A percentile compares a stretch with the other conserved stretches of the same genome.
These are phyloP conservation scores for Macrotis lagotis DNA, from an alignment of 2,113 vertebrate genomes.

Conservation along the genomic window DNA sequence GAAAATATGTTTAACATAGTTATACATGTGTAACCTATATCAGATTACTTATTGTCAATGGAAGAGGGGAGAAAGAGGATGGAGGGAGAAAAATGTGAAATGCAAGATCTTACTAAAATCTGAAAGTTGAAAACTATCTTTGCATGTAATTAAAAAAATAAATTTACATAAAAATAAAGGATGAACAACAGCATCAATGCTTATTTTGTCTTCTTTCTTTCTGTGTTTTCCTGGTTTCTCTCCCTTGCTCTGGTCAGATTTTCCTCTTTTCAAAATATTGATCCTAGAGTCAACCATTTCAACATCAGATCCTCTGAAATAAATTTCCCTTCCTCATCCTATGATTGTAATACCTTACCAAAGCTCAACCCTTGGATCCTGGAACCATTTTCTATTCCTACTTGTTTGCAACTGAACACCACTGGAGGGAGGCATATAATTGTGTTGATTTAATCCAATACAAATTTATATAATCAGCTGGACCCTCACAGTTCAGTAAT, in stretches of 20 bases:
- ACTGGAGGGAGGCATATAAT: not conserved
- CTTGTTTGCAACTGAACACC: not conserved
- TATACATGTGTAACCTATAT: too few relatives aligned
- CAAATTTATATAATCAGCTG: not conserved
- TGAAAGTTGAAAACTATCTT: too few relatives aligned
- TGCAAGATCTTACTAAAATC: too few relatives aligned
- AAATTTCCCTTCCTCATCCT: not conserved
- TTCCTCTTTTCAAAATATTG: not conserved
- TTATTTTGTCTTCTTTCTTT: not conserved
- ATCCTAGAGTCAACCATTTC: not conserved
- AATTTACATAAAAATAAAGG: too few relatives aligned
- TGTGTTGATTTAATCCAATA: not conserved
- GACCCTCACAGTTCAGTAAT: not conserved
- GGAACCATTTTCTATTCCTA: not conserved
- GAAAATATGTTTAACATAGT: too few relatives aligned
- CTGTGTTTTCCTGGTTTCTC: not conserved
- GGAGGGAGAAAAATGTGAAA: too few relatives aligned
- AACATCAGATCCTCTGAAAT: not conserved
- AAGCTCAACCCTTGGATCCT: not conserved
- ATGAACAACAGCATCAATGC: not conserved
- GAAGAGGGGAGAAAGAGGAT: too few relatives aligned
- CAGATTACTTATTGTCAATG: too few relatives aligned
- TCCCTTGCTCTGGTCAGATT: not conserved
- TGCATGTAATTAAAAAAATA: too few relatives aligned
- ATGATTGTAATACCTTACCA: not conserved